phyloP scores from a whole-genome alignment of 2,797 vertebrate species.

The Hypotaenidia okinawae region DNA sequence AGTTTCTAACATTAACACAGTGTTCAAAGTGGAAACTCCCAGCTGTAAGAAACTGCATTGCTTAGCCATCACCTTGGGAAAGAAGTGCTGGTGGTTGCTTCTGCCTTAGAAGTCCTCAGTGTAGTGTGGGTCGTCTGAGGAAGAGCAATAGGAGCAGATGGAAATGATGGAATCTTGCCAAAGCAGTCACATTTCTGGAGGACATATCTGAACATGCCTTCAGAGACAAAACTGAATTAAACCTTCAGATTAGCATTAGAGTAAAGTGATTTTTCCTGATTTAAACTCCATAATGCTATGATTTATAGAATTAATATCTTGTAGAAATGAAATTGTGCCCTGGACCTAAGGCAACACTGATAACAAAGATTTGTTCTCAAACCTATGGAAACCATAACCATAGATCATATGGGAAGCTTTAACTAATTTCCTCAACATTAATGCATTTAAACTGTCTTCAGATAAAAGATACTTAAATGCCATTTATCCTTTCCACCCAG shows the following conservation, averaged over 20 bases:
- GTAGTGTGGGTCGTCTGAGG: fast-evolving
- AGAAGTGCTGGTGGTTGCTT: not conserved
- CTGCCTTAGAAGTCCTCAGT: not conserved
- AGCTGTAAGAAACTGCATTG: not conserved
- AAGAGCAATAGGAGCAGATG: not conserved
- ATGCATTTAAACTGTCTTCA: not conserved
- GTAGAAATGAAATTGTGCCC: not conserved
- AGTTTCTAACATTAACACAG: not conserved
- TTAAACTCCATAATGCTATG: not conserved
- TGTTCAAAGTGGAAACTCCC: not conserved
- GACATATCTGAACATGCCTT: not conserved
- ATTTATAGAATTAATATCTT: not conserved
- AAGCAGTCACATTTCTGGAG: not conserved
- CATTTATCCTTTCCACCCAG: not conserved
- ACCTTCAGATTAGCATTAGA: not conserved
- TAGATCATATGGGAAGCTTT: not conserved
- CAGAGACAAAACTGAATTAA: not conserved
- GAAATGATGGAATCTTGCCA: not conserved
- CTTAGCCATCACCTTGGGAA: not conserved
- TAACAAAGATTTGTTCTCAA: not conserved
- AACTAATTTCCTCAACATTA: not conserved
- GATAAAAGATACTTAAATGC: not conserved
- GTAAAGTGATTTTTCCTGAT: not conserved
- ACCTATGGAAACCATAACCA: not conserved
- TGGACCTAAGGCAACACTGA: not conserved